Evolutionary conservation across 2,797 vertebrate species (phyloP).

Genomic region (Characodon lateralis): DNA sequence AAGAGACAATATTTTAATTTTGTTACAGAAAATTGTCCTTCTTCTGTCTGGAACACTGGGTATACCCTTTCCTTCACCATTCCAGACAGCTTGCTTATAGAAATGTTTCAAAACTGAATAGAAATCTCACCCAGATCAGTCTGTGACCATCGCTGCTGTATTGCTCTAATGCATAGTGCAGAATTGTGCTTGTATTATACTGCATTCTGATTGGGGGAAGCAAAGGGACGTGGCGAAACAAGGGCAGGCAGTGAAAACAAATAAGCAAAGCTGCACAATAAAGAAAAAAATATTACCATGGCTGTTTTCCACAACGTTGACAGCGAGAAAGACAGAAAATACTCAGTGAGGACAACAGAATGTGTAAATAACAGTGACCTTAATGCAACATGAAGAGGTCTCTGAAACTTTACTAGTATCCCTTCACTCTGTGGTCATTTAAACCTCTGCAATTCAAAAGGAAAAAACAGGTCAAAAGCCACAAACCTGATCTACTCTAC

Average conservation of each 20-base stretch:
- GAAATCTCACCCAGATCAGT: conserved; percentile 27
- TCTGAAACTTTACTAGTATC: conserved; percentile 34
- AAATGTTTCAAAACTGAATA: conserved; percentile 16
- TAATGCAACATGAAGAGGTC: conserved; percentile 21
- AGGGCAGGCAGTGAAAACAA: conserved; percentile 2
- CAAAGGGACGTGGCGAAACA: conserved; percentile 23
- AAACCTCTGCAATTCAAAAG: conserved; percentile 82
- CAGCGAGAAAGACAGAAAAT: conserved; percentile 12
- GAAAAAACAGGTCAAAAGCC: conserved; percentile 45
- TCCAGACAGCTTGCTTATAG: conserved; percentile 34
- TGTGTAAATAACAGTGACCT: conserved; percentile 8
- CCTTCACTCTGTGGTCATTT: conserved; percentile 76
- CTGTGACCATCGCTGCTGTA: conserved; percentile 41
- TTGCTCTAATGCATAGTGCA: conserved; percentile 67
- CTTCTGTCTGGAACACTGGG: neutral
- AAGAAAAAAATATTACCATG: neutral
- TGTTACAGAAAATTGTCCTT: conserved; percentile 11
- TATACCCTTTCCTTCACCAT: conserved; percentile 12
- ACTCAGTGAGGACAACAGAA: conserved; percentile 16
- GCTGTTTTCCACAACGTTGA: neutral
- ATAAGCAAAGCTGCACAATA: neutral
- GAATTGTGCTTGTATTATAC: conserved; percentile 76
- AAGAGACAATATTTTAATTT: conserved; percentile 17
- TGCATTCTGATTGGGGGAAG: conserved; percentile 51
- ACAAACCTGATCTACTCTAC: conserved; percentile 29